Conservation (phyloP, 2,888 invertebrate species). For the Linnaemya vulpina region DNA sequence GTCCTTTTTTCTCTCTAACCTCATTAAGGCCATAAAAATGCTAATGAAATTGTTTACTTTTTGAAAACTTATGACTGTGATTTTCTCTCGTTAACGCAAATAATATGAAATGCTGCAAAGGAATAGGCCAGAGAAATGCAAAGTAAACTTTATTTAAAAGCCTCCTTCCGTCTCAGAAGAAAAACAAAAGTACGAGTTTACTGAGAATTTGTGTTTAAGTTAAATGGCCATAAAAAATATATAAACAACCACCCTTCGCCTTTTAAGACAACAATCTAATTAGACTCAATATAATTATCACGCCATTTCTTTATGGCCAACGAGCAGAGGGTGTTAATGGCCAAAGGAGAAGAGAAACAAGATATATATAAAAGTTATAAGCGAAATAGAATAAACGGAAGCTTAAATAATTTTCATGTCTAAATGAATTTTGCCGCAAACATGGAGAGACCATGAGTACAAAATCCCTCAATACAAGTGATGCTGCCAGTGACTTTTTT, state of each 20-base stretch:
- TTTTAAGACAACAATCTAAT: slow-evolving; percentile 77
- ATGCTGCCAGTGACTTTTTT: no score
- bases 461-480: no score
- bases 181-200: neutral
- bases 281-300: slow-evolving; percentile 79
- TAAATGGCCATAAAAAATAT: slow-evolving; percentile 62
- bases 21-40: slow-evolving; percentile 63
- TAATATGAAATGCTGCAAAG: slow-evolving; percentile 33
- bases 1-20: neutral
- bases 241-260: slow-evolving; percentile 29
- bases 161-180: neutral
- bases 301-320: slow-evolving; percentile 64
- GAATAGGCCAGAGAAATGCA: slow-evolving; percentile 17
- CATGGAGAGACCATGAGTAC: neutral
- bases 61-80: slow-evolving; percentile 60
- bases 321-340: slow-evolving; percentile 38
- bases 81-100: slow-evolving; percentile 20
- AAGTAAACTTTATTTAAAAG: slow-evolving; percentile 37
- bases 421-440: slow-evolving; percentile 15
- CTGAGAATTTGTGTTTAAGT: slow-evolving; percentile 6
- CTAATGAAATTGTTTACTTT: slow-evolving; percentile 58
- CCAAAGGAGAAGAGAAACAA: slow-evolving; percentile 16
- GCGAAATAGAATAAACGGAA: slow-evolving; percentile 24
- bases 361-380: neutral
- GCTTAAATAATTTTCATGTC: slow-evolving; percentile 32